Conservation (phyloP, 2,113 vertebrate species). For the Seriola rivoliana region DNA sequence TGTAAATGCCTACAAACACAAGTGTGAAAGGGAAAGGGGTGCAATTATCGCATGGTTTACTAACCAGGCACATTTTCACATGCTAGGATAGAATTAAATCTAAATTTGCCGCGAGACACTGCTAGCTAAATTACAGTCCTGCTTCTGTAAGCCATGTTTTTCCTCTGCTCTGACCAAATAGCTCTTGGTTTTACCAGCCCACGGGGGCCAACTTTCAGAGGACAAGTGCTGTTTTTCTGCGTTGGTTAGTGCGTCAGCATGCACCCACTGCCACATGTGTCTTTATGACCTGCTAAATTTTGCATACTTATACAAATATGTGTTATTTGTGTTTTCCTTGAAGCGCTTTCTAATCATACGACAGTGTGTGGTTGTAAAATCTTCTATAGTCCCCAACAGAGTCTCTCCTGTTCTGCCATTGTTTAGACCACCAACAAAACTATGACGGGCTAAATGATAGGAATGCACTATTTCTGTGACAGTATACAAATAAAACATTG, state of each 20-base stretch:
- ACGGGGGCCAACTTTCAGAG: conserved; percentile 57
- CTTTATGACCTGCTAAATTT: conserved; percentile 70
- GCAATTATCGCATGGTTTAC: conserved; percentile 72
- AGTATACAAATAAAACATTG: not conserved
- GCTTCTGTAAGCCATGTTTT: conserved; percentile 61
- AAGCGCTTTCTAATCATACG: conserved; percentile 63
- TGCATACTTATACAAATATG: conserved; percentile 59
- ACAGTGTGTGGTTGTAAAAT: conserved; percentile 23
- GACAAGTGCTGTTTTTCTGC: conserved; percentile 53
- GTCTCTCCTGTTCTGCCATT: conserved; percentile 5
- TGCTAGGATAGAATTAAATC: conserved; percentile 79
- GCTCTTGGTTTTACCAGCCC: conserved; percentile 57
- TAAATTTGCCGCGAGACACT: conserved; percentile 78
- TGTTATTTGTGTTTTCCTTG: conserved; percentile 49
- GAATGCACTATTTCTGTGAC: conserved; percentile 26
- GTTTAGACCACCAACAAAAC: conserved; percentile 30
- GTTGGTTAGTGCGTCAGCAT: conserved; percentile 55
- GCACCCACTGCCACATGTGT: conserved; percentile 43
- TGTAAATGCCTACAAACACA: conserved; percentile 46
- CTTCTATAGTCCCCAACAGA: conserved; percentile 21
- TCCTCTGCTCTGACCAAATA: conserved; percentile 59
- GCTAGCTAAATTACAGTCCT: conserved; percentile 82
- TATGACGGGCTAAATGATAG: conserved; percentile 51
- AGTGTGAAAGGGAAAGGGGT: conserved; percentile 71
- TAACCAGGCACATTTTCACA: conserved; percentile 69